Evolutionary conservation across 2,888 invertebrate species (phyloP), one percentile per base, ranked within the genome.

Genomic region (Serrognathus titanus): DNA sequence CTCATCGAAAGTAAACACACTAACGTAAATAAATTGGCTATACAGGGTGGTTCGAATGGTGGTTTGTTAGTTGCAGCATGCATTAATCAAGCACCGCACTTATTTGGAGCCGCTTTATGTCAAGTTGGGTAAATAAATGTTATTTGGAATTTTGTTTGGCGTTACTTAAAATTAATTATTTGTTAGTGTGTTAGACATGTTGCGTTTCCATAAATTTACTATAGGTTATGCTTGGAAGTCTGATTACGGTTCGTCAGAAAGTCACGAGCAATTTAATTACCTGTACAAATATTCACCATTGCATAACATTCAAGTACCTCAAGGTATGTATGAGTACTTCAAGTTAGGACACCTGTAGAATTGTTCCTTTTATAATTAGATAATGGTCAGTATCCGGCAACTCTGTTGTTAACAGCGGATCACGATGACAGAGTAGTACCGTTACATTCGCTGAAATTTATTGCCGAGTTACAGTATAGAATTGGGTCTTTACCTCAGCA

Each of bases 351-450:
- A 31, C 24, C 24, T 31, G 6, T 31, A 31, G 7, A 31, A 31
- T 7, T 7, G 12, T 8, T 5, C 1, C 40, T 40, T 40, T 51
- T 16, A 11, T 38, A 37, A 48, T n/a, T 63, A 77, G 76, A 72
- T 13, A 75, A 77, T 6, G 74, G 75, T 8, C 87, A 95, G 78
- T 98, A 97, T 83, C 98, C 98, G 5, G 88, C 97, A 12, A 90
- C 90, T 13, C 80, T 99, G 62, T 83, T 98, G 59, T 80, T 95
- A 66, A 97, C 97, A n/a, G 97, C 94, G 13, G 97, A 98, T 82
- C 97, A 98, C 79, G 97, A 98, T 80, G 97, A 98, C 81, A 87
- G 98, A 66, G 98, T 99, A 62, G 97, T 97, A 63, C 98, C 98
- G 49, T 83, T 96, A 64, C 99, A 99, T 81, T 96, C 97, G 59